These are phyloP conservation scores for Pteronotus mesoamericanus DNA, from an alignment of 2,797 vertebrate species.

Conservation along the genomic window DNA sequence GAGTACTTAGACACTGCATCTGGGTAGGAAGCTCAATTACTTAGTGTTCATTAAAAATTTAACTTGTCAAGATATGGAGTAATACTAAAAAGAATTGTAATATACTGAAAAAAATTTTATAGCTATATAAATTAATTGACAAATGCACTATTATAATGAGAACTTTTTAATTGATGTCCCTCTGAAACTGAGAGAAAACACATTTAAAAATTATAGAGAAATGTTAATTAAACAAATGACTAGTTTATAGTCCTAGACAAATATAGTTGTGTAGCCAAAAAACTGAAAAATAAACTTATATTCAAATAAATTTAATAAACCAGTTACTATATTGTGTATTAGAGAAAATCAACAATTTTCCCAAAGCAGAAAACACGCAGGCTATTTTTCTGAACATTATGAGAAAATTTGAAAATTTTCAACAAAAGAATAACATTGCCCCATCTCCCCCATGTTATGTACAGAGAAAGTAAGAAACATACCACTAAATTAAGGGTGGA, in stretches of 20 bases:
- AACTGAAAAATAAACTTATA: background rate
- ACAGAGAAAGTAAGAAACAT: background rate
- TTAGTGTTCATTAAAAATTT: background rate
- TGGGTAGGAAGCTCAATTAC: background rate
- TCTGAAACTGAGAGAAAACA: background rate
- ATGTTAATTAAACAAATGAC: background rate
- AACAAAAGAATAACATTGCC: background rate
- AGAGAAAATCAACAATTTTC: background rate
- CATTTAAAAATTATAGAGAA: background rate
- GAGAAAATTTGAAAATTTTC: background rate
- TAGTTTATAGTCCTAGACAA: background rate
- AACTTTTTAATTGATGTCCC: background rate
- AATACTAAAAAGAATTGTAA: background rate
- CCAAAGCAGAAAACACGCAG: background rate
- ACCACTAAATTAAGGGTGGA: background rate
- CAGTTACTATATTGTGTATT: background rate
- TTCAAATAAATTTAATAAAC: background rate
- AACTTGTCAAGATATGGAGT: background rate
- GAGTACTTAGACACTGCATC: background rate
- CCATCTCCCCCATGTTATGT: background rate
- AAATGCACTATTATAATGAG: background rate
- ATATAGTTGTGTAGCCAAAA: background rate
- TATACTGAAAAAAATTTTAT: background rate
- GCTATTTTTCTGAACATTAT: background rate
- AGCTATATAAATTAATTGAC: background rate